A percentile compares a stretch with the other conserved stretches of the same genome.
Conservation (phyloP, 2,888 invertebrate genomes). For the Azorinus chamasolen region DNA sequence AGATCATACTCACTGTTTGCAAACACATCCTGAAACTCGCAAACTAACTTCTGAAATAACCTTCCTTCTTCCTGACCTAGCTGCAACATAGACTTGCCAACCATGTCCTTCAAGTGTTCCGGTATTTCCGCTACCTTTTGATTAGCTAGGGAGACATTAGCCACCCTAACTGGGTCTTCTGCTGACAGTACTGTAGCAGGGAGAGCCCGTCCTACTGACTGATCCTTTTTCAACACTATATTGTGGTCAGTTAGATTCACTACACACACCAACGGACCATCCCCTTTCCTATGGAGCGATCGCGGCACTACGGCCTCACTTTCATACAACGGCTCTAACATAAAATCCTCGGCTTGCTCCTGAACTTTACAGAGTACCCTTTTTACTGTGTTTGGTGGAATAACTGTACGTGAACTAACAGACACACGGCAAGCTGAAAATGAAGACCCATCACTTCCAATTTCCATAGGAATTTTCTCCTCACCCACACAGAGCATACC, state of each 20-base stretch:
- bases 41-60: background rate
- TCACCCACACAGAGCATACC: too few relatives aligned
- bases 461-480: too few relatives aligned
- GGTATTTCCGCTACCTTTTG: conserved; percentile 6
- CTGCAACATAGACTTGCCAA: conserved; percentile 1
- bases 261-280: conserved; percentile 1
- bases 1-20: conserved; percentile 41
- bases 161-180: background rate
- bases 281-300: conserved; percentile 5
- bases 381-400: conserved; percentile 18
- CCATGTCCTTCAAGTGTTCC: conserved; percentile 29
- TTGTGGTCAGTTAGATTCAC: conserved; percentile 13
- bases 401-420: background rate
- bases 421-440: too few relatives aligned
- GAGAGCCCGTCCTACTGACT: background rate
- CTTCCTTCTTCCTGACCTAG: background rate
- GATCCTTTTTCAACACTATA: conserved; percentile 7
- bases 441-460: too few relatives aligned
- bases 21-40: conserved; percentile 40
- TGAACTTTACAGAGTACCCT: background rate
- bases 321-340: background rate
- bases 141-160: background rate
- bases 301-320: conserved; percentile 4
- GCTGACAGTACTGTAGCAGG: background rate
- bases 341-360: background rate